These are phyloP conservation scores for Eulemur rufifrons DNA, from an alignment of 2,113 vertebrate genomes.

Conservation along the genomic window DNA sequence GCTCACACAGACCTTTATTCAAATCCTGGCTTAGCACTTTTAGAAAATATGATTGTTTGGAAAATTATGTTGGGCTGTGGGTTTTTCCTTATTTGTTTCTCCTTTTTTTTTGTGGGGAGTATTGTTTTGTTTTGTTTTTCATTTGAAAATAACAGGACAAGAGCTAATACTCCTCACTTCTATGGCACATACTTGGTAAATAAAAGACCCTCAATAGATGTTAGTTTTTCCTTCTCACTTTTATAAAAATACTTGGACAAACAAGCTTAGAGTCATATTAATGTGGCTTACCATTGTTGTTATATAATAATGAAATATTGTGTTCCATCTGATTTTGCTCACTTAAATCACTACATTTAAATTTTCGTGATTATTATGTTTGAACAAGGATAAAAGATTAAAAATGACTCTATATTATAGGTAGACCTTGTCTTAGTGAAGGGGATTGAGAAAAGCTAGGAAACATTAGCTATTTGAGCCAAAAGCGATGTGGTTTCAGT, in stretches of 20 bases:
- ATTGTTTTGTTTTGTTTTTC: neutral
- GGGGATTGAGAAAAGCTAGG: neutral
- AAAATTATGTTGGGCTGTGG: neutral
- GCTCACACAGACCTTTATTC: neutral
- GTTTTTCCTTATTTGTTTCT: neutral
- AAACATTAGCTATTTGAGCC: neutral
- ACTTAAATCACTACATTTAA: constrained; percentile 11
- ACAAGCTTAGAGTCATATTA: neutral
- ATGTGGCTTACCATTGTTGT: constrained; percentile 33
- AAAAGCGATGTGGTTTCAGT: neutral
- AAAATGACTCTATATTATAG: neutral
- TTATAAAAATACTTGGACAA: constrained; percentile 26
- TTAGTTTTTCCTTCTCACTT: neutral
- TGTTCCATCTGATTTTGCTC: constrained; percentile 34
- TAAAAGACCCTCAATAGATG: neutral
- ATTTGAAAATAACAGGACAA: constrained; percentile 1
- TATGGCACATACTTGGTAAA: neutral
- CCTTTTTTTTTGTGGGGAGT: neutral
- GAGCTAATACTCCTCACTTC: neutral
- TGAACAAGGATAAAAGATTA: constrained; percentile 38
- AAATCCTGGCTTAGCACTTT: neutral
- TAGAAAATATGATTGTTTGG: neutral
- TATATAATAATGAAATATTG: constrained; percentile 32
- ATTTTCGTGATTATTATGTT: constrained; percentile 31
- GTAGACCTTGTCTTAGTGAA: constrained; percentile 29